Percentiles rank a stretch among this genome's conserved stretches.
Evolutionary conservation across 2,113 vertebrate genomes (phyloP).

Genomic region (Elaphurus davidianus): DNA sequence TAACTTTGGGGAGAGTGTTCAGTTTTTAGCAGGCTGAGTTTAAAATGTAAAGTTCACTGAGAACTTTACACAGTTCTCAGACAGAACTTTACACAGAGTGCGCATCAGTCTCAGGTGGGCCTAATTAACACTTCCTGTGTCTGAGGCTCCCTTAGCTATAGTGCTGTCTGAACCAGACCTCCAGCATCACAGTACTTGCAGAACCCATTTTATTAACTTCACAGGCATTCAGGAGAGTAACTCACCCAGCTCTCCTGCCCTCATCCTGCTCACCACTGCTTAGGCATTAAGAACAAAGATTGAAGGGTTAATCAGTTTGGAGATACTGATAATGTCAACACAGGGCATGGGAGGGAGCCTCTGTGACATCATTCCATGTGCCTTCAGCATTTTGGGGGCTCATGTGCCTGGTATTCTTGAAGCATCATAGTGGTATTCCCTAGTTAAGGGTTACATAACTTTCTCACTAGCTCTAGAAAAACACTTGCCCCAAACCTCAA

Average conservation of each 20-base stretch:
- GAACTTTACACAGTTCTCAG: not conserved
- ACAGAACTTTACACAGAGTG: not conserved
- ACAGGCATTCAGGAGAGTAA: not conserved
- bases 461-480: not conserved
- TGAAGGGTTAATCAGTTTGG: not conserved
- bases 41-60: not conserved
- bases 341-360: not conserved
- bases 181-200: not conserved
- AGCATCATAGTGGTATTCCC: not conserved
- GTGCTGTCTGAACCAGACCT: not conserved
- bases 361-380: not conserved
- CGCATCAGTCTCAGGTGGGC: not conserved
- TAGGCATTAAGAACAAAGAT: not conserved
- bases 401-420: not conserved
- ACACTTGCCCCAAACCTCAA: not conserved
- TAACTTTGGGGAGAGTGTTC: not conserved
- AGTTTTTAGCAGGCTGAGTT: not conserved
- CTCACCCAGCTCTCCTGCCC: not conserved
- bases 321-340: not conserved
- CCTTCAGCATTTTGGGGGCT: not conserved
- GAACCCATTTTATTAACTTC: not conserved
- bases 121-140: not conserved
- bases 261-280: not conserved
- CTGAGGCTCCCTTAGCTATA: not conserved
- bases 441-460: not conserved